Conservation (phyloP, 2,113 vertebrate species). For the Chrysemys picta region DNA sequence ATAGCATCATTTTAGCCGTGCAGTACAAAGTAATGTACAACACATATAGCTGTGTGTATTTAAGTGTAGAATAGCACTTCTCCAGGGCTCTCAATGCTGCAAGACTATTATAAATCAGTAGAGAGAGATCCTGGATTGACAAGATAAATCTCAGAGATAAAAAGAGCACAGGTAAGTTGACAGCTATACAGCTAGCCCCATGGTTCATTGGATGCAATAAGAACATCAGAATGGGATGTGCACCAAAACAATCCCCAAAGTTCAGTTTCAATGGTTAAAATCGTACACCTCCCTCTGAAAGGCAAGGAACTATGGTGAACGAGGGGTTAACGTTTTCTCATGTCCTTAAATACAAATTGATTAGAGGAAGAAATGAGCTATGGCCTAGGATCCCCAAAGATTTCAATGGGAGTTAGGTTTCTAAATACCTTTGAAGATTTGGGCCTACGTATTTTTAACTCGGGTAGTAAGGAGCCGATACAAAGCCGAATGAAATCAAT, state of each 20-base stretch:
- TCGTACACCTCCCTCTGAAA: background rate
- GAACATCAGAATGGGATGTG: background rate
- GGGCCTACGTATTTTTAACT: background rate
- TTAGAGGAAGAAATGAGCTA: background rate
- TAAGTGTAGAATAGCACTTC: background rate
- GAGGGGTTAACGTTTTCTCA: background rate
- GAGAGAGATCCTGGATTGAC: background rate
- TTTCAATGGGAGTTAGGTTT: background rate
- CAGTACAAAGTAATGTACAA: background rate
- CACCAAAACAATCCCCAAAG: constrained; percentile 4
- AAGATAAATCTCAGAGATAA: background rate
- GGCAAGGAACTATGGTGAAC: background rate
- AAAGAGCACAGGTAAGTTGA: background rate
- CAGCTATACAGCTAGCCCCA: background rate
- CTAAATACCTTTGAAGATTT: background rate
- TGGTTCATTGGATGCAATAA: background rate
- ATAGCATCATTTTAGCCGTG: fast-evolving
- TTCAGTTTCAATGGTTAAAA: background rate
- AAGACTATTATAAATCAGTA: background rate
- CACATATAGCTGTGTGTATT: background rate
- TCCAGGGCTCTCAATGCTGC: background rate
- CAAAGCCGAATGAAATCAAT: background rate
- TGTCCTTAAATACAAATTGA: background rate
- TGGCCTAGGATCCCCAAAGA: background rate
- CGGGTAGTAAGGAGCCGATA: background rate